Base-by-base conservation (phyloP, 2,797 vertebrate genomes). In the Bryconaethiops microstoma region DNA sequence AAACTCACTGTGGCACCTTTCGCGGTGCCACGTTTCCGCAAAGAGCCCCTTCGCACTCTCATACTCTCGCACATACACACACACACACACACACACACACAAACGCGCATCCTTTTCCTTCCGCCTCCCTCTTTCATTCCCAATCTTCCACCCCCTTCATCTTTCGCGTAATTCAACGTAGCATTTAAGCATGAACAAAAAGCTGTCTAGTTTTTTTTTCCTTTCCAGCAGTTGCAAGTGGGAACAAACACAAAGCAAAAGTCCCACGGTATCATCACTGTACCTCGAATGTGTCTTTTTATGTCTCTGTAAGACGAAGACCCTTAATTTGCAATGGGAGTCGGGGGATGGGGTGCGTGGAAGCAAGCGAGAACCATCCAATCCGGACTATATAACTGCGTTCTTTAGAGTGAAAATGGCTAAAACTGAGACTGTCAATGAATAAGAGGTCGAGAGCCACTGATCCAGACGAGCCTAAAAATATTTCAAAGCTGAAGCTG, bases 1-100 rank as follows among this genome's bases (percentile, higher is more conserved):
- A 97, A 97, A 98, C 94, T 90, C 92, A 93, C 94, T 95, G 87
- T 96, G 97, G 95, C 96, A 96, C 86, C 86, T 94, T 94, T 88
- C 84, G 45, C 92, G 90, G 94, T 89, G 87, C 90, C 83, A 87
- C 81, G 86, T 91, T 90, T 90, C 85, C 80, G 80, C 87, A 87
- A 86, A 87, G 75, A 85, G 84, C 87, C 86, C 90, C 87, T 86
- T 87, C 85, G 86, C 86, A 89, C 85, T 29, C 29, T 89, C 87
- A 60, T 42, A 70, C 68, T 64, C 7, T 13, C 60, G 12, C 63
- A 21, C 54, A 72, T 48, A 65, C 76, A 57, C 50, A 67, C 42
- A 23, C 42, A 71, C 57, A 40, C 48, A 71, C 69, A 68, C n/a
- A 73, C 63, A 78, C 52, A 69, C 73, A 42, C 65, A 65, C 16